Evolutionary conservation across 2,797 vertebrate species (phyloP).

Genomic region (Gymnocypris eckloni): DNA sequence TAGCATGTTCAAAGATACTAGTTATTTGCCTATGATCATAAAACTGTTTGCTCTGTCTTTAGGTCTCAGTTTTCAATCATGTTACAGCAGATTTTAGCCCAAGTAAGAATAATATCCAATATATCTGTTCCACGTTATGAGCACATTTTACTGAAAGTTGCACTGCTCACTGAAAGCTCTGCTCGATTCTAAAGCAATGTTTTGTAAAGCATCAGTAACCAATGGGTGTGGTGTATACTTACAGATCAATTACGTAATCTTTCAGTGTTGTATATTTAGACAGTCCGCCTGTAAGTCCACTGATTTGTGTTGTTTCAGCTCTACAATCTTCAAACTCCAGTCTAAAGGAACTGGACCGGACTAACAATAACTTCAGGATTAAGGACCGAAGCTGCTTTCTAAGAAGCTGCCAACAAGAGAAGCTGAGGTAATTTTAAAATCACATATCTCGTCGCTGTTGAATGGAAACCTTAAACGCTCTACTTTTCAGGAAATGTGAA

Average conservation of each 20-base stretch:
- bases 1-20: background rate
- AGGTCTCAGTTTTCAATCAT: background rate
- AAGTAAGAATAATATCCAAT: background rate
- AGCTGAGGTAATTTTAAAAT: constrained; percentile 17
- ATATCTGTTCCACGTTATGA: background rate
- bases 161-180: background rate
- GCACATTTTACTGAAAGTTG: background rate
- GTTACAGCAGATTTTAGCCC: background rate
- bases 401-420: background rate
- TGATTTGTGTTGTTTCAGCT: constrained; percentile 1
- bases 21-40: background rate
- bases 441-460: background rate
- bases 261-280: background rate
- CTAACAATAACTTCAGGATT: background rate
- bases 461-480: background rate
- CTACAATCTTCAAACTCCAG: background rate
- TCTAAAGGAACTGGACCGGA: background rate
- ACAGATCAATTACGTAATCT: background rate
- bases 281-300: background rate
- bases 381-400: background rate
- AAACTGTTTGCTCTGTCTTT: background rate
- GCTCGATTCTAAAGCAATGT: background rate
- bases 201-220: background rate
- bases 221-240: background rate
- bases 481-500: too few relatives aligned